A percentile compares a stretch with the other conserved stretches of the same genome.
phyloP scores from a whole-genome alignment of 35 echinoderm and acorn worm genomes.

The Heliocidaris tuberculata region DNA sequence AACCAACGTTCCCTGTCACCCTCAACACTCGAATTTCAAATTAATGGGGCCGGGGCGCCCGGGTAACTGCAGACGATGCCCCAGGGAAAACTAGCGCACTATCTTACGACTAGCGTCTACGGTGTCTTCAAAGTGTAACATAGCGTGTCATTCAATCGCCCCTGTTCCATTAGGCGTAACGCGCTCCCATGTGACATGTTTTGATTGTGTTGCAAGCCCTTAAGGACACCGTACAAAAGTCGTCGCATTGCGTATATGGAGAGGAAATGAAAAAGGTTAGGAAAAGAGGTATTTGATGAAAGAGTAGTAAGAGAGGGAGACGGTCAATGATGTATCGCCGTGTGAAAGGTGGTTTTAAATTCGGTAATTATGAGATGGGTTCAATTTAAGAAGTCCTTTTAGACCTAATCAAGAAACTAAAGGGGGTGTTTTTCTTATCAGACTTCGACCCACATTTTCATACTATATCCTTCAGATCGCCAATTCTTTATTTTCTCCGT shows the following conservation, averaged over 20 bases:
- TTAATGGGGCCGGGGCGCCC: not conserved
- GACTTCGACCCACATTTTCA: not conserved
- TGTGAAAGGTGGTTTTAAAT: not conserved
- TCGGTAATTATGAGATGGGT: not conserved
- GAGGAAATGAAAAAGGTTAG: not conserved
- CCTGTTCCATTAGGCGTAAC: not conserved
- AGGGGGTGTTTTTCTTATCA: not conserved
- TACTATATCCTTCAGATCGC: no score
- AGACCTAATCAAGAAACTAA: not conserved
- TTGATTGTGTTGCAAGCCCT: not conserved
- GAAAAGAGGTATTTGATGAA: not conserved
- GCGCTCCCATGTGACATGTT: not conserved
- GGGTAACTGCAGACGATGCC: not conserved
- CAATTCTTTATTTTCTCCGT: no score
- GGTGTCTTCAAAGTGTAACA: not conserved
- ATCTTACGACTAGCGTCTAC: conserved; percentile 5
- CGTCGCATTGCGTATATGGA: not conserved
- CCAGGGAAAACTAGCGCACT: not conserved
- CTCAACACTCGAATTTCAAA: not conserved
- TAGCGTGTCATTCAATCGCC: not conserved
- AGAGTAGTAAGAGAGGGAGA: not conserved
- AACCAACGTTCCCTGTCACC: not conserved
- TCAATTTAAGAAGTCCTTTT: not conserved
- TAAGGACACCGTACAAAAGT: conserved; percentile 6
- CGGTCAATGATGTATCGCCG: not conserved